Evolutionary conservation across 1,140 invertebrate genomes (phyloP), one percentile per base, ranked within the genome.

Genomic region (Asobara japonica): DNA sequence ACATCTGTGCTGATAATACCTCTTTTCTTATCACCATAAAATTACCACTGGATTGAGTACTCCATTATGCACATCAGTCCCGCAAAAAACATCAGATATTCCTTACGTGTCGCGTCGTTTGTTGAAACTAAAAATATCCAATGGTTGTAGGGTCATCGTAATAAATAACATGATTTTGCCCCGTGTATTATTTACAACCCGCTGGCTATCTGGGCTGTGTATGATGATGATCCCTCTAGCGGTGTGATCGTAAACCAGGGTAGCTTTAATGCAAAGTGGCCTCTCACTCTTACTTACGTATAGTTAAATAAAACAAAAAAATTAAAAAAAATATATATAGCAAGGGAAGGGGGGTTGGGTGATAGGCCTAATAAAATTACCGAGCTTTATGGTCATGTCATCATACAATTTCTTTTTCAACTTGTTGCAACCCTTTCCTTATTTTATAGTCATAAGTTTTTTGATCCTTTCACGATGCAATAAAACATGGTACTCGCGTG

Each of bases 131-230:
- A 56, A 56, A 56, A 56, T 56, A 56, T 56, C 51, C 25, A 5
- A 56, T 27, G 51, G 51, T 10, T 18, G 51, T 22, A 13, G 13
- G 51, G 51, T 56, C 25, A 56, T 62, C 27, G 29, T 62, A 62
- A 62, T 62, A 62, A 62, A 62, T 62, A 62, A 62, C 29, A 62
- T 31, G 60, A 62, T 62, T 62, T 48, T 62, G 27, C 29, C 51
- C 51, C n/a, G 29, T 30, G 29, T 62, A 62, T 62, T 62, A 62
- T 62, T 62, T 31, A 62, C 60, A 62, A 29, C 60, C 29, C 29
- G 13, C 27, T 62, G 29, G 60, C 29, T 62, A 62, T 62, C 29
- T 62, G n/a, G 27, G 29, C 51, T 18, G n/a, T 62, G 27, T 31
- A 62, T 27, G 29, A 56, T 29, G 29, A 62, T 62, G 60, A 62